These are phyloP conservation scores for Julus scandinavius DNA, from an alignment of 2,888 invertebrate species.

Conservation along the genomic window DNA sequence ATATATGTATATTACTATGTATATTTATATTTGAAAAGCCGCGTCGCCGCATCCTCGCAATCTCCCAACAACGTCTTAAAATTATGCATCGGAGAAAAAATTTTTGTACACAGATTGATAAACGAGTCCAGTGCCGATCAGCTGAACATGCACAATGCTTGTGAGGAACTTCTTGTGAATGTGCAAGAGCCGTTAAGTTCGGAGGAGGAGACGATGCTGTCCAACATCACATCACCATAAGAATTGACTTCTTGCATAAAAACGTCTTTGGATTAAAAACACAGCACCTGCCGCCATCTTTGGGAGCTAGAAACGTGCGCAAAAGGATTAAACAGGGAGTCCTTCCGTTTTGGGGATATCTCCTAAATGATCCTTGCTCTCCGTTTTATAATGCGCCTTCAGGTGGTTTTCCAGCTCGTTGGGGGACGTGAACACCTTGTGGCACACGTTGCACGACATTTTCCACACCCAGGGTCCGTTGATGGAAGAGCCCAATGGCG, in stretches of 20 bases:
- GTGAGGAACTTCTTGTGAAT: conserved; percentile 34
- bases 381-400: conserved; percentile 59
- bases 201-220: not conserved
- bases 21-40: conserved; percentile 36
- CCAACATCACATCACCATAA: not conserved
- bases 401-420: conserved; percentile 59
- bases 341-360: conserved; percentile 52
- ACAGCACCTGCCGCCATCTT: conserved; percentile 19
- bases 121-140: conserved; percentile 13
- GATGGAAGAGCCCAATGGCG: not conserved
- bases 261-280: conserved; percentile 41
- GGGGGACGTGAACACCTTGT: conserved; percentile 60
- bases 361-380: conserved; percentile 51
- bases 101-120: conserved; percentile 38
- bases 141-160: conserved; percentile 27
- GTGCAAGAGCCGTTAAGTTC: conserved; percentile 23
- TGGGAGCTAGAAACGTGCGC: not conserved
- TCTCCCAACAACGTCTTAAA: conserved; percentile 24
- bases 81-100: conserved; percentile 20
- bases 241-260: conserved; percentile 24
- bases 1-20: conserved; percentile 11
- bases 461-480: conserved; percentile 60
- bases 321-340: conserved; percentile 19
- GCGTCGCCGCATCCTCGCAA: conserved; percentile 39
- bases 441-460: conserved; percentile 60